These are phyloP conservation scores for Peromyscus melanophrys DNA, from an alignment of 2,797 vertebrate species.

Conservation along the genomic window DNA sequence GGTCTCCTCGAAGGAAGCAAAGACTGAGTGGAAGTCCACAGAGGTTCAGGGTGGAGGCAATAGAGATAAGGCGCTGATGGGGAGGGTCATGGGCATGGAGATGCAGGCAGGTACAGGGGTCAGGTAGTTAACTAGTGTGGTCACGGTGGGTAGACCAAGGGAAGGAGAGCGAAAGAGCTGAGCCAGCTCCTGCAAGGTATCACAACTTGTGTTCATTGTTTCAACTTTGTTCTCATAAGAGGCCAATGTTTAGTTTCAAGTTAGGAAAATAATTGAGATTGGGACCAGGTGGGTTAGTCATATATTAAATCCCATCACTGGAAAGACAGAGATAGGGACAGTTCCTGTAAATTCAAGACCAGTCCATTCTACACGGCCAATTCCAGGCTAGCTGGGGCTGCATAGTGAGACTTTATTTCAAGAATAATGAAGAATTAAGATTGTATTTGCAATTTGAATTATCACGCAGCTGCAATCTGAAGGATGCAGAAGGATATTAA, in stretches of 20 bases:
- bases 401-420: background rate
- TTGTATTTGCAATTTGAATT: background rate
- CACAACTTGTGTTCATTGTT: background rate
- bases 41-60: background rate
- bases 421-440: background rate
- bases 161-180: background rate
- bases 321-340: background rate
- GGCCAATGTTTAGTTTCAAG: background rate
- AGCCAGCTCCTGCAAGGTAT: background rate
- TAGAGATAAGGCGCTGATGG: no score
- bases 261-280: background rate
- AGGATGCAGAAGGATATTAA: background rate
- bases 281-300: background rate
- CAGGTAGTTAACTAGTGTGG: background rate
- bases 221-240: background rate
- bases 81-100: accelerated
- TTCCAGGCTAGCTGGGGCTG: background rate
- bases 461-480: background rate
- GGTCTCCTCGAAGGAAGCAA: background rate
- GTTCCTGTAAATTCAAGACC: background rate
- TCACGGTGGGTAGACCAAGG: background rate
- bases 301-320: background rate
- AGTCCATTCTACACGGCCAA: background rate
- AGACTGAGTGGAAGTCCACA: background rate
- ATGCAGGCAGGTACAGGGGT: no score